Evolutionary conservation across 2,113 vertebrate genomes (phyloP), one percentile per base, ranked within the genome.

Genomic region (Thymallus thymallus): DNA sequence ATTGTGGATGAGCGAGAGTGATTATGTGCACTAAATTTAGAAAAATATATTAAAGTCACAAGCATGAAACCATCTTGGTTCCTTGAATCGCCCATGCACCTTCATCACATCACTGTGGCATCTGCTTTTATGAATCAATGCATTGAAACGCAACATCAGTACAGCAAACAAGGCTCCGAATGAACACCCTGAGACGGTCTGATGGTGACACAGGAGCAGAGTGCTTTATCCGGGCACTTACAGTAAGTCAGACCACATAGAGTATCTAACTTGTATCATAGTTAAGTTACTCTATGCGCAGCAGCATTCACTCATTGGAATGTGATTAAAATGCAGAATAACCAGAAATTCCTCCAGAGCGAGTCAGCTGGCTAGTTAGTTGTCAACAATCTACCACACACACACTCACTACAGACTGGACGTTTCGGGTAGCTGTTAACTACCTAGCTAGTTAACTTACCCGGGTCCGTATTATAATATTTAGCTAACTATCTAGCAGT

Each of bases 261-360:
- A 20, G 5, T 18, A 20, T 16, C 26, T 66, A 66, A 65, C 30
- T 32, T n/a, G 29, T 18, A 66, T 30, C 30, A 29, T 16, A 32
- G 16, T 29, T 18, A 64, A 64, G 24, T 29, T 23, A 18, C 48
- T 5, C 9, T 16, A 71, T 71, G 77, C 88, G 81, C 84, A 30
- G n/a, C 73, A 51, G 41, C 5, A 5, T 18, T 68, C 68, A 66
- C 23, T 26, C 73, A 74, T 6, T 76, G 82, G 86, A 90, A 91
- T 91, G 74, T 24, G 66, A 87, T 26, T 70, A 79, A 51, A 51
- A 90, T 87, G 90, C 76, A 84, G 88, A 68, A 76, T 79, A 91
- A 90, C 90, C 83, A 71, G 90, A 75, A 65, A 64, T 56, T 83
- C 86, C 66, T 55, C 85, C 66, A 18, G 4, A 48, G 65, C 35